Base-by-base conservation (phyloP, 2,113 vertebrate species). In the Oncorhynchus kisutch region DNA sequence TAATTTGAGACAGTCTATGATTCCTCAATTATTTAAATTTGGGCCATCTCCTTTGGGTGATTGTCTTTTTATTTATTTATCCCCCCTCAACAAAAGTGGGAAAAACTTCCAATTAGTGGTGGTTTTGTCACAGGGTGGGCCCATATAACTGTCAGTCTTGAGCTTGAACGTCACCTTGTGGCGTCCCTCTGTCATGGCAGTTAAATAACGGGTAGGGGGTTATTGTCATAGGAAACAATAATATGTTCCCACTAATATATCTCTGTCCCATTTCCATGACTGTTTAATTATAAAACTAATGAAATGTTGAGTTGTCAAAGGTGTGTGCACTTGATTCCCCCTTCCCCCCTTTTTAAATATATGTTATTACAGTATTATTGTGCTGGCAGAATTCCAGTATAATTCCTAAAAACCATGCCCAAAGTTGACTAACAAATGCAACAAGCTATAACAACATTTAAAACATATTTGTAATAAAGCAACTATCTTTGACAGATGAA, bases 131-230 rank as follows among this genome's bases (percentile, higher is more conserved):
- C 3, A 11, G 16, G 27, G 7, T 39, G 14, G 16, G 59, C 20
- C n/a, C 16, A 57, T 20, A 57, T 25, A 13, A 27, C 24, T 68
- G 18, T 39, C 18, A 9, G 60, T 29, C 68, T 77, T 59, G 71
- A 54, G 67, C 25, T 77, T 79, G 20, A 86, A 83, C 81, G 75
- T 84, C 84, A 79, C 82, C 82, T 86, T 74, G 72, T 84, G 77
- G 82, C 72, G 31, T 72, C 75, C 80, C 70, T 76, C 79, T 87
- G 81, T 90, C 81, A 81, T 81, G 79, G 69, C 75, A 86, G 16
- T 69, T 81, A 73, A 84, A 83, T 81, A 84, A 82, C 51, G 1
- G 62, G 67, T 45, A 45, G 62, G 79, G 20, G 29, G n/a, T 60
- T 77, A 25, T 68, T 73, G 69, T 75, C 70, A 77, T 29, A 62